Evolutionary conservation across 1,140 invertebrate genomes (phyloP).

Genomic region (Eciton burchellii): DNA sequence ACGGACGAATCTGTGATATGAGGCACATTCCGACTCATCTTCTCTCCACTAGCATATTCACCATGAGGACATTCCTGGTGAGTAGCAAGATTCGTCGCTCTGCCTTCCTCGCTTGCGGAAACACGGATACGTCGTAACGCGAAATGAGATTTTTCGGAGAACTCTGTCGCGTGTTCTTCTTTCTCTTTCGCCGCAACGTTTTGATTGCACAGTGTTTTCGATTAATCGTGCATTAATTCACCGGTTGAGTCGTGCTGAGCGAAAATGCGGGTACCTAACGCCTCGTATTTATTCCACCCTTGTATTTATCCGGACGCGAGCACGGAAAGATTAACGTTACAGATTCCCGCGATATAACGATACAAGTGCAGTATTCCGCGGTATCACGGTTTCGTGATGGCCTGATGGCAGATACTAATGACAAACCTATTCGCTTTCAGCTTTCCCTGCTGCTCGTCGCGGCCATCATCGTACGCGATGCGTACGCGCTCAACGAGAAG

Average conservation of each 20-base stretch:
- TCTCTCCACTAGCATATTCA: conserved; percentile 38
- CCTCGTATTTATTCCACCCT: no score
- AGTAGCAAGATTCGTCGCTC: conserved; percentile 51
- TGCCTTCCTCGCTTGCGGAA: background rate
- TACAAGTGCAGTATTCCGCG: background rate
- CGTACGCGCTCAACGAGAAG: conserved; percentile 20
- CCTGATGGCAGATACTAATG: background rate
- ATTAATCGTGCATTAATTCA: no score
- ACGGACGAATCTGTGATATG: conserved; percentile 53
- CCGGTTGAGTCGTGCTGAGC: no score
- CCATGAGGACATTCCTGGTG: conserved; percentile 68
- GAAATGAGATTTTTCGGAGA: no score
- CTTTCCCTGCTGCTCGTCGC: conserved; percentile 37
- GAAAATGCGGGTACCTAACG: no score
- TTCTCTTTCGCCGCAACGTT: no score
- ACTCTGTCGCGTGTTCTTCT: no score
- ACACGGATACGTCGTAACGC: background rate
- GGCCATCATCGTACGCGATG: conserved; percentile 61
- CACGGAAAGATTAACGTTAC: background rate
- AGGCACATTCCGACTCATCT: conserved; percentile 62
- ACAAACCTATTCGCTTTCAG: conserved; percentile 36
- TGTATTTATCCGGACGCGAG: no score
- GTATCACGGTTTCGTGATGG: background rate
- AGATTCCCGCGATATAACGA: background rate
- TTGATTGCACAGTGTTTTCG: no score